Percentiles rank a stretch among this genome's conserved stretches.
These are phyloP conservation scores for Mareca penelope DNA, from an alignment of 2,797 vertebrate genomes.

Conservation along the genomic window DNA sequence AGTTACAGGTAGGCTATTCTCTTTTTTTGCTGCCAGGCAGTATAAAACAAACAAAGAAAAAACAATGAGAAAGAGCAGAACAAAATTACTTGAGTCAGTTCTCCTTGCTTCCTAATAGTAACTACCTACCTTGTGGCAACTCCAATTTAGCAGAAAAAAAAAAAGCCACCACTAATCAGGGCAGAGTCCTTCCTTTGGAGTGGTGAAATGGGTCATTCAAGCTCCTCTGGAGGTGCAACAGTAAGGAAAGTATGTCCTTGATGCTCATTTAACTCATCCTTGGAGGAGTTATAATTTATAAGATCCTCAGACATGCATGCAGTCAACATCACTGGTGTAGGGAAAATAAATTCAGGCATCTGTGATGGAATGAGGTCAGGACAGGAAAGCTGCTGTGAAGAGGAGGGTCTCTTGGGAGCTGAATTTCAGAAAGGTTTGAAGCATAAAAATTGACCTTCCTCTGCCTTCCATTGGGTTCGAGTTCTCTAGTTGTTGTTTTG, in stretches of 20 bases:
- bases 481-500: background rate
- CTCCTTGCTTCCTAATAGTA: background rate
- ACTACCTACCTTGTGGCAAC: background rate
- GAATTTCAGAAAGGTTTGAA: background rate
- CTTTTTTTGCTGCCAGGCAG: background rate
- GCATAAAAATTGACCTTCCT: background rate
- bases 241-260: background rate
- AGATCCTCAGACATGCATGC: background rate
- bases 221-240: background rate
- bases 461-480: background rate
- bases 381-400: background rate
- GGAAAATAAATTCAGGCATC: background rate
- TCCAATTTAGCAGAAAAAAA: background rate
- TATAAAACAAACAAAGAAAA: background rate
- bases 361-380: background rate
- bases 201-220: background rate
- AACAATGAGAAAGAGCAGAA: background rate
- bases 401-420: background rate
- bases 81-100: background rate
- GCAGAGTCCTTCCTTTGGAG: background rate
- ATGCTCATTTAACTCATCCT: background rate
- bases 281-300: background rate
- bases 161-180: background rate
- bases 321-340: background rate
- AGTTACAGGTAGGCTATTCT: background rate